Evolutionary conservation across 2,888 invertebrate genomes (phyloP).

Genomic region (Liposcelis brunnea): DNA sequence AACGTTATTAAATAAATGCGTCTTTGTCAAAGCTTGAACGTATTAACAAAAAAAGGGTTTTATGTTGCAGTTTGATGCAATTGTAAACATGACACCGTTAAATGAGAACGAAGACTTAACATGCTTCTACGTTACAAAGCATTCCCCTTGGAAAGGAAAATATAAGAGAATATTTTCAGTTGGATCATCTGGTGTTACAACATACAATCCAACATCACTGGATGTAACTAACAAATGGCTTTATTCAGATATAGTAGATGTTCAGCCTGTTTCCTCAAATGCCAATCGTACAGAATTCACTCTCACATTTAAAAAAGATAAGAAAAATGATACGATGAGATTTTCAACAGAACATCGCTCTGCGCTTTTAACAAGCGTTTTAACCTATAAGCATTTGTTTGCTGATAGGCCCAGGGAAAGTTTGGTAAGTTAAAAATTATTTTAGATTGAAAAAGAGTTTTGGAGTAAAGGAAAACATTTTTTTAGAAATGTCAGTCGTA

Average conservation of each 20-base stretch:
- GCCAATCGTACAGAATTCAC: constrained; percentile 42
- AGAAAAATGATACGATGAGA: constrained; percentile 84
- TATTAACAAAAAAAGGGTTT: too few species aligned
- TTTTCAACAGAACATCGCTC: constrained; percentile 92
- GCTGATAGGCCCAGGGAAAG: constrained; percentile 64
- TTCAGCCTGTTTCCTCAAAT: constrained; percentile 32
- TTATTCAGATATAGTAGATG: constrained; percentile 60
- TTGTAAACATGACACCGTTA: constrained; percentile 56
- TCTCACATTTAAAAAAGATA: constrained; percentile 72
- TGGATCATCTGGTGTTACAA: constrained; percentile 87
- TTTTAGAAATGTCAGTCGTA: constrained; percentile 68
- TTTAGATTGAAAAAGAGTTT: too few species aligned
- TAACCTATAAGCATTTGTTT: constrained; percentile 62
- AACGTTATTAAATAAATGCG: too few species aligned
- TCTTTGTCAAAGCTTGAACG: too few species aligned
- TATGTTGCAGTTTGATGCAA: too few species aligned
- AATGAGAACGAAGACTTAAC: constrained; percentile 86
- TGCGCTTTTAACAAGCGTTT: constrained; percentile 79
- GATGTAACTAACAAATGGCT: constrained; percentile 91
- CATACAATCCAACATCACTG: constrained; percentile 82
- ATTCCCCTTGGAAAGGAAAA: constrained; percentile 94
- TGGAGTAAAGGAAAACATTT: constrained; percentile 7
- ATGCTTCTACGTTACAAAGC: constrained; percentile 93
- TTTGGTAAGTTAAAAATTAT: constrained; percentile 38
- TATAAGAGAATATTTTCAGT: constrained; percentile 94